Percentiles rank a stretch among this genome's conserved stretches.
Evolutionary conservation across 2,888 invertebrate genomes (phyloP).

Genomic region (Drosophila affinis): DNA sequence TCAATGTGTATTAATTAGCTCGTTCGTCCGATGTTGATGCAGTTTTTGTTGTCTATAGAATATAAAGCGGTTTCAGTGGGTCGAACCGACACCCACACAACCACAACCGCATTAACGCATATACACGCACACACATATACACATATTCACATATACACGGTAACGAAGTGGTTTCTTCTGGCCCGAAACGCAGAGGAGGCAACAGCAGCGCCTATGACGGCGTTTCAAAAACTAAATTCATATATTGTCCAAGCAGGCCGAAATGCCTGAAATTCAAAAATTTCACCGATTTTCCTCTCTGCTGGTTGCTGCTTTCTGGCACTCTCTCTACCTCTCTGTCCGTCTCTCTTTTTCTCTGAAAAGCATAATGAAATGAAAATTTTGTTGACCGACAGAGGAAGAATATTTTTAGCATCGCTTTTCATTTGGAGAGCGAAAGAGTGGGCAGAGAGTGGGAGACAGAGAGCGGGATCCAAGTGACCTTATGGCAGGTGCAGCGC

Average conservation of each 20-base stretch:
- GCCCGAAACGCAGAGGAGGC: slow-evolving; percentile 38
- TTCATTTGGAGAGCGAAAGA: slow-evolving; percentile 23
- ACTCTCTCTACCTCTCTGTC: slow-evolving; percentile 28
- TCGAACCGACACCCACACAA: slow-evolving; percentile 52
- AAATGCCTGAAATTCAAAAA: slow-evolving; percentile 57
- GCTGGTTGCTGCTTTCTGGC: slow-evolving; percentile 15
- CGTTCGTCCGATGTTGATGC: slow-evolving; percentile 32
- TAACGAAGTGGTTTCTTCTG: slow-evolving; percentile 36
- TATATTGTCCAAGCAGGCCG: slow-evolving; percentile 68
- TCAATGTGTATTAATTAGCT: slow-evolving; percentile 45
- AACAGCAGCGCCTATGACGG: slow-evolving; percentile 74
- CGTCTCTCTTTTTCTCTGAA: slow-evolving; percentile 17
- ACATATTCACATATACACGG: slow-evolving; percentile 13
- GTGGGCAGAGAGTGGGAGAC: slow-evolving; percentile 9
- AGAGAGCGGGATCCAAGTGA: slow-evolving; percentile 52
- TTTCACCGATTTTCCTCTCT: slow-evolving; percentile 32
- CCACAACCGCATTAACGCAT: slow-evolving; percentile 29
- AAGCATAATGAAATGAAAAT: slow-evolving; percentile 71
- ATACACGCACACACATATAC: slow-evolving; percentile 18
- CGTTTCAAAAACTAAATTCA: slow-evolving; percentile 77
- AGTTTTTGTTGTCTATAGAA: slow-evolving; percentile 40
- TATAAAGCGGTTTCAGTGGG: slow-evolving; percentile 19
- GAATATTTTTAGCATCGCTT: slow-evolving; percentile 69
- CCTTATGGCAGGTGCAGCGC: slow-evolving; percentile 71
- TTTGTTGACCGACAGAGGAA: slow-evolving; percentile 68